Evolutionary conservation across 2,888 invertebrate genomes (phyloP).

Genomic region (Drosophila melanocephala): DNA sequence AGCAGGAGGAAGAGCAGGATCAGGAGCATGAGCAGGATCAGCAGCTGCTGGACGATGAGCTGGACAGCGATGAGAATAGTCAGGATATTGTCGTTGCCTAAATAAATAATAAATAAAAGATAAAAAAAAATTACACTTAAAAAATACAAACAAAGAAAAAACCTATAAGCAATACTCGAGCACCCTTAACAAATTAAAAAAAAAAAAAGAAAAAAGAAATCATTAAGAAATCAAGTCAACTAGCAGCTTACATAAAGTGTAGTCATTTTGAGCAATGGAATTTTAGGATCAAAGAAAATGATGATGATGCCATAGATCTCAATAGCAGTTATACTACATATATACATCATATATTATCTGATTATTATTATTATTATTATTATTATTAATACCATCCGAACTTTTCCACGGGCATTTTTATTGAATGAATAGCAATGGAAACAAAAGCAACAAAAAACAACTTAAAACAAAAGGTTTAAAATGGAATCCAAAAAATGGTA

Average conservation of each 20-base stretch:
- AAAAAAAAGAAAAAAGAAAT: constrained; percentile 4
- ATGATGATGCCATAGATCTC: constrained; percentile 56
- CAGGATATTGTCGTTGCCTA: constrained; percentile 85
- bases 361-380: constrained; percentile 22
- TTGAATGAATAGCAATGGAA: constrained; percentile 44
- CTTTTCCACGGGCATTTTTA: constrained; percentile 60
- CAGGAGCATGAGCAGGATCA: constrained; percentile 8
- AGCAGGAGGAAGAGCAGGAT: constrained; percentile 18
- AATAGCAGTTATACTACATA: constrained; percentile 61
- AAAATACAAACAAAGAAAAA: constrained; percentile 55
- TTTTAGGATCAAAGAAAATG: constrained; percentile 32
- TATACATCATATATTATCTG: constrained; percentile 29
- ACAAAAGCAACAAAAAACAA: constrained; percentile 31
- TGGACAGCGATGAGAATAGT: constrained; percentile 84
- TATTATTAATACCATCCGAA: constrained; percentile 36
- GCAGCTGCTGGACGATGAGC: constrained; percentile 67
- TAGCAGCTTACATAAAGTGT: constrained; percentile 65
- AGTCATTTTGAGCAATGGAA: constrained; percentile 61
- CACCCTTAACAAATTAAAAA: constrained; percentile 68
- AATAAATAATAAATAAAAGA: constrained; percentile 1
- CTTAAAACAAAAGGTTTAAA: constrained; percentile 70
- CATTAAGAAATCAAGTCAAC: constrained; percentile 42
- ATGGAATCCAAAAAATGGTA: constrained; percentile 72
- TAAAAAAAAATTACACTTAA: constrained; percentile 29
- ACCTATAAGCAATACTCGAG: constrained; percentile 76